Base-by-base conservation (phyloP, 37 sponge, comb jelly and placozoan species). In the Spongilla lacustris region DNA sequence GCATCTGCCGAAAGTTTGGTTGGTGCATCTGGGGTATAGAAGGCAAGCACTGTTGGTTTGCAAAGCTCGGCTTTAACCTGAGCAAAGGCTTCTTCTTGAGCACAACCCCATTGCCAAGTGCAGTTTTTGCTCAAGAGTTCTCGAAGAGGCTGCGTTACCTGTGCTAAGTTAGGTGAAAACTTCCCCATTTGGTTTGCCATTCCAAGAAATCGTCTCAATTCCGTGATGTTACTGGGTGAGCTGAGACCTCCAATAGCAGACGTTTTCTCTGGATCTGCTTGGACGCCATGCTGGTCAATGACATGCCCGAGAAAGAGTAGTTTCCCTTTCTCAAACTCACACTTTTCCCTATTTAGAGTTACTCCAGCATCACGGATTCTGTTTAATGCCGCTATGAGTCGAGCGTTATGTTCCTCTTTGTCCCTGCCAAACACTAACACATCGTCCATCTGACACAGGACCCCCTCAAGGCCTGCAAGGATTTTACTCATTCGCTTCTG, bases 101-200 rank as follows among this genome's bases (percentile, higher is more conserved):
- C 69, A 11, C 66, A 81, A 17, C 86, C 85, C 85, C 85, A 89
- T 36, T 71, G 9, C 90, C 90, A 89, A 19, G 78, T 29, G 50
- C 80, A 1, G 32, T 83, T 77, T 32, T 50, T 84, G 21, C 85
- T 75, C 2, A 90, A 77, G 12, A 80, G 82, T 32, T 81, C 72
- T 38, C 82, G 77, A 33, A 90, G 86, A 33, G 88, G 88, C 81
- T 88, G 75, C 11, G 70, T 76, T 12, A 88, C 3, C 34, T 88
- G 82, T 22, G 87, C 87, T 50, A 86, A 19, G 49, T 84, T 92
- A 24, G 68, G 80, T 12, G 87, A 41, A 34, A 86, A 83, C 38
- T 86, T 91, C 13, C 83, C 88, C 71, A 87, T 46, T 71, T 87
- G 83, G 68, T 86, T 91, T 1, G 76, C 88, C 92, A 87, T 91